phyloP scores from a whole-genome alignment of 1,140 invertebrate species.

The Drosophila tsacasi region DNA sequence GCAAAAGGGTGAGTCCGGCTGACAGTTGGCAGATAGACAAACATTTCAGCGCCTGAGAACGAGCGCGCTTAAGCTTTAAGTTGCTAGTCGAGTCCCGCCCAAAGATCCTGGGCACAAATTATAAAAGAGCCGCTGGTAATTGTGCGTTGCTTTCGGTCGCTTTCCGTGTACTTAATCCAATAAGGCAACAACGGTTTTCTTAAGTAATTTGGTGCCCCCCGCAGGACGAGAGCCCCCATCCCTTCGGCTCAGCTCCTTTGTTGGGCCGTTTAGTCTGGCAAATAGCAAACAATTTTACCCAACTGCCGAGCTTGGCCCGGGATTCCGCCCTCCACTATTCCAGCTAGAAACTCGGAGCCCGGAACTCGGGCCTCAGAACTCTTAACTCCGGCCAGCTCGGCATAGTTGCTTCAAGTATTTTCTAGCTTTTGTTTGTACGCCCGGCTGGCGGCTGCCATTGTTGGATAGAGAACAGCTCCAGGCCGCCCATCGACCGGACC shows the following conservation, averaged over 20 bases:
- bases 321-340: constrained; percentile 14
- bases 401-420: constrained; percentile 81
- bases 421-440: constrained; percentile 74
- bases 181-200: constrained; percentile 82
- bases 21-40: constrained; percentile 39
- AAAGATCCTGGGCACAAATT: constrained; percentile 50
- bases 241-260: constrained; percentile 38
- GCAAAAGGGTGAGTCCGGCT: constrained; percentile 6
- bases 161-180: constrained; percentile 66
- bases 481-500: constrained; percentile 7
- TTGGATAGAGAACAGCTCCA: constrained; percentile 27
- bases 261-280: constrained; percentile 78
- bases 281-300: constrained; percentile 75
- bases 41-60: constrained; percentile 43
- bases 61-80: constrained; percentile 29
- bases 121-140: constrained; percentile 82
- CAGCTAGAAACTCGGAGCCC: constrained; percentile 22
- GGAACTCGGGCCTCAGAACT: constrained; percentile 32
- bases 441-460: constrained; percentile 54
- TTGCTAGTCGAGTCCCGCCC: neutral
- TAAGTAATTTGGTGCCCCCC: constrained; percentile 76
- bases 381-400: constrained; percentile 39
- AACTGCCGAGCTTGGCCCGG: constrained; percentile 28
- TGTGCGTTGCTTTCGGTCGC: constrained; percentile 58
- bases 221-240: constrained; percentile 10